Evolutionary conservation across 2,888 invertebrate species (phyloP).

Genomic region (Eubasilissa splendida): DNA sequence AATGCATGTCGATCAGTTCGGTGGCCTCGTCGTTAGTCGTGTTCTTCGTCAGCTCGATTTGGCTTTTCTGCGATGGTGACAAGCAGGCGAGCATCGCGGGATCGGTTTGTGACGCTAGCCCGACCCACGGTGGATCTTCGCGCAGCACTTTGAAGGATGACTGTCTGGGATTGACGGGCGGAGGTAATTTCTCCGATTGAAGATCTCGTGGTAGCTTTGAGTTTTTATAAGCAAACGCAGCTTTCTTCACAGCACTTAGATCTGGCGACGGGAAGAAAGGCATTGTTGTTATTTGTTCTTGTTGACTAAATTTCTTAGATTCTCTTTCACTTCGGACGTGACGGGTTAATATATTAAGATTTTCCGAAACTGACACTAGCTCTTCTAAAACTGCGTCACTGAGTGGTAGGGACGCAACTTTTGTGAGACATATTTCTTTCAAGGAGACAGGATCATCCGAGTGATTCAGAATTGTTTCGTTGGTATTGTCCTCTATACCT

Average conservation of each 20-base stretch:
- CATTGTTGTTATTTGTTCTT: slow-evolving; percentile 19
- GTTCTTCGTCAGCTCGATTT: slow-evolving; percentile 73
- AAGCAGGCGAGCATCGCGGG: slow-evolving; percentile 78
- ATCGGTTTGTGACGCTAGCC: slow-evolving; percentile 75
- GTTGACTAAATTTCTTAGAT: background rate
- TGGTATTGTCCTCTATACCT: slow-evolving; percentile 60
- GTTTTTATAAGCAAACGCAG: slow-evolving; percentile 31
- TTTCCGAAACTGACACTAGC: slow-evolving; percentile 76
- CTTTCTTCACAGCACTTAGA: slow-evolving; percentile 45
- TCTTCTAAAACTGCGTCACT: slow-evolving; percentile 80
- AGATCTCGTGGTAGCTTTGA: slow-evolving; percentile 37
- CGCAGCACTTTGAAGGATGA: slow-evolving; percentile 68
- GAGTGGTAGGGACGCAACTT: slow-evolving; percentile 78
- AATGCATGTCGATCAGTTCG: slow-evolving; percentile 79
- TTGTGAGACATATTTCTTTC: slow-evolving; percentile 77
- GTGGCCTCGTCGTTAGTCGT: slow-evolving; percentile 72
- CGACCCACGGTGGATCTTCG: slow-evolving; percentile 73
- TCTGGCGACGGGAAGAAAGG: slow-evolving; percentile 47
- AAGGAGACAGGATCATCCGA: slow-evolving; percentile 63
- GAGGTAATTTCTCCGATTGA: slow-evolving; percentile 60
- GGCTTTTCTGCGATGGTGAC: slow-evolving; percentile 80
- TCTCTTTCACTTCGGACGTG: slow-evolving; percentile 15
- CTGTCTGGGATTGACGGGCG: slow-evolving; percentile 68
- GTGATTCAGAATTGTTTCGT: background rate
- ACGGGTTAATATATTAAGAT: slow-evolving; percentile 66